A percentile compares a stretch with the other conserved stretches of the same genome.
These are phyloP conservation scores for Potamarius usumacintae DNA, from an alignment of 2,113 vertebrate genomes.

Conservation along the genomic window DNA sequence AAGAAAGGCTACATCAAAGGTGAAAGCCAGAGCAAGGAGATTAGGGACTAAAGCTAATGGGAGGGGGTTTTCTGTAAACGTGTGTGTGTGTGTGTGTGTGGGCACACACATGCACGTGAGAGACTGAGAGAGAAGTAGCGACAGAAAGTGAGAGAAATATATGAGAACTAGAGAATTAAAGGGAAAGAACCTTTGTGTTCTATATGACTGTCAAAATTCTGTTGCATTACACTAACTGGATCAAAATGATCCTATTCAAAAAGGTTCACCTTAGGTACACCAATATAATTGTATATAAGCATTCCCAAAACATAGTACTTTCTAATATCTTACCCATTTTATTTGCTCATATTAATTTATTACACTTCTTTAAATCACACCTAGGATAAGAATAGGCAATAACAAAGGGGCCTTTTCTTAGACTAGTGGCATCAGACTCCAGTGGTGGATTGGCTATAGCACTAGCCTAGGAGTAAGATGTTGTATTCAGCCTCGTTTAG, in stretches of 20 bases:
- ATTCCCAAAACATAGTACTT: neutral
- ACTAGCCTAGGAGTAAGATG: neutral
- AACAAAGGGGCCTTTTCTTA: neutral
- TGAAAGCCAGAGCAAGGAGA: slow-evolving; percentile 42
- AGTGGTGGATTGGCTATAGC: neutral
- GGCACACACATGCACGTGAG: neutral
- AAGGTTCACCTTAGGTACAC: neutral
- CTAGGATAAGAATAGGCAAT: neutral
- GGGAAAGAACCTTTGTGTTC: neutral
- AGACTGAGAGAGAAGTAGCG: neutral
- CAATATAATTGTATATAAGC: neutral
- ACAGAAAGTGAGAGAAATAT: neutral
- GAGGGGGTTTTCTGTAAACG: slow-evolving; percentile 35
- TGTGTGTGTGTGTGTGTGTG: slow-evolving; percentile 10
- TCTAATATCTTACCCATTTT: neutral
- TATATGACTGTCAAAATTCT: neutral
- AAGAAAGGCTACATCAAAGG: slow-evolving; percentile 55
- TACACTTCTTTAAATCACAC: neutral
- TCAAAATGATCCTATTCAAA: neutral
- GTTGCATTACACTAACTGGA: neutral
- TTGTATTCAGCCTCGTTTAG: neutral
- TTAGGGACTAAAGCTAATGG: slow-evolving; percentile 37
- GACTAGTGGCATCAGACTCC: neutral
- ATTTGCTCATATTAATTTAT: neutral
- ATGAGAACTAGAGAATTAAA: neutral